Evolutionary conservation across 2,113 vertebrate species (phyloP).

Genomic region (Odontesthes bonariensis): DNA sequence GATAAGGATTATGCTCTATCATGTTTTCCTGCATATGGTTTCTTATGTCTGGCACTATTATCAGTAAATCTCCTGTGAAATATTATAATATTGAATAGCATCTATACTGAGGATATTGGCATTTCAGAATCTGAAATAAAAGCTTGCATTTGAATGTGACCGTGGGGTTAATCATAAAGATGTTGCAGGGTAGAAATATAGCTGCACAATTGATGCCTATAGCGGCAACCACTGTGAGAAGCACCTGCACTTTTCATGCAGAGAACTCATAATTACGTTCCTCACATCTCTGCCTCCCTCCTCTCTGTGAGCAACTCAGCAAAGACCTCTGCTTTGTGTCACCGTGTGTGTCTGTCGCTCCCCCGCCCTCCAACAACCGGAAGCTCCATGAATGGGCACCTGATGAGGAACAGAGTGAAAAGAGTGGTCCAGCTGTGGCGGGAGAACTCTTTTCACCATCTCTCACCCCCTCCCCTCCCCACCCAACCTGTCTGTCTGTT

Average conservation of each 20-base stretch:
- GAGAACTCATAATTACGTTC: constrained; percentile 63
- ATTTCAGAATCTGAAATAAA: constrained; percentile 12
- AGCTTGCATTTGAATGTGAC: constrained; percentile 7
- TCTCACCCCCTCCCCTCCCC: neutral
- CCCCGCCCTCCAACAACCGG: constrained; percentile 63
- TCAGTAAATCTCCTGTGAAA: neutral
- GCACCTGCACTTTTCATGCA: constrained; percentile 76
- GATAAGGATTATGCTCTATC: neutral
- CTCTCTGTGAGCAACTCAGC: constrained; percentile 56
- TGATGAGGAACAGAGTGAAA: constrained; percentile 55
- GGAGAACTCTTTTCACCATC: constrained; percentile 36
- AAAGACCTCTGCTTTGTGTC: constrained; percentile 71
- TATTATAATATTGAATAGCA: neutral
- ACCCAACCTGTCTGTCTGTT: constrained; percentile 16
- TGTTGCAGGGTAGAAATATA: constrained; percentile 10
- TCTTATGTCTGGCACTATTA: neutral
- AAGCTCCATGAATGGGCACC: constrained; percentile 78
- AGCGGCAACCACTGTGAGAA: constrained; percentile 31
- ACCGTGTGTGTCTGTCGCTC: constrained; percentile 40
- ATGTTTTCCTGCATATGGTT: neutral
- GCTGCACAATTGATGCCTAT: constrained; percentile 24
- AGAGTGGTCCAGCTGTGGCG: constrained; percentile 70
- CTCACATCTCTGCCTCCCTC: constrained; percentile 47
- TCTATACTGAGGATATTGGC: neutral
- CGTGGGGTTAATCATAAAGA: constrained; percentile 6